Percentiles rank a stretch among this genome's conserved stretches.
Evolutionary conservation across 2,113 vertebrate genomes (phyloP).

Genomic region (Neodon shergylaensis): DNA sequence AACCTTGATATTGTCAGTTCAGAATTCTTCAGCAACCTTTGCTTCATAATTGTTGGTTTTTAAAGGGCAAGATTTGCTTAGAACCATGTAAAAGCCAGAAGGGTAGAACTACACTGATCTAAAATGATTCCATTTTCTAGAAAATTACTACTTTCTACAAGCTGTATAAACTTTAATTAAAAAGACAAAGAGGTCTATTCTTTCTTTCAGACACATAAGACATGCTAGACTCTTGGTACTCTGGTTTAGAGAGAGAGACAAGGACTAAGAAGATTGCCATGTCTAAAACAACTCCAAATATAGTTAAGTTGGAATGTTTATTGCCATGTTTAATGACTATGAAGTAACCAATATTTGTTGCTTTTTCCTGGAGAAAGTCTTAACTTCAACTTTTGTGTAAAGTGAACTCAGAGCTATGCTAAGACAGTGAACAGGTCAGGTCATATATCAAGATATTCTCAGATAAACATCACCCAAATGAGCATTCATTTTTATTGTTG

Average conservation of each 20-base stretch:
- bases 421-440: slow-evolving; percentile 11
- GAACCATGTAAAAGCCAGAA: slow-evolving; percentile 58
- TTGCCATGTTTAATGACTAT: slow-evolving; percentile 56
- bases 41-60: slow-evolving; percentile 62
- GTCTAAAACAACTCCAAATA: slow-evolving; percentile 65
- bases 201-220: slow-evolving; percentile 63
- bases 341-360: slow-evolving; percentile 29
- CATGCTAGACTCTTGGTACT: slow-evolving; percentile 62
- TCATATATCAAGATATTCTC: neutral
- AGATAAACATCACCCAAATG: slow-evolving; percentile 24
- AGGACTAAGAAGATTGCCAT: slow-evolving; percentile 62
- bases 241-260: neutral
- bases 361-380: slow-evolving; percentile 49
- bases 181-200: slow-evolving; percentile 80
- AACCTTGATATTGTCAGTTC: slow-evolving; percentile 44
- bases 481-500: neutral
- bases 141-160: slow-evolving; percentile 81
- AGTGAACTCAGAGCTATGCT: slow-evolving; percentile 43
- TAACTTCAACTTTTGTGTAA: slow-evolving; percentile 27
- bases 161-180: slow-evolving; percentile 84
- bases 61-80: slow-evolving; percentile 63
- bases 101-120: slow-evolving; percentile 60
- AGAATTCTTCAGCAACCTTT: slow-evolving; percentile 49
- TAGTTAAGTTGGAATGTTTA: slow-evolving; percentile 59
- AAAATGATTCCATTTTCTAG: slow-evolving; percentile 79